phyloP scores from a whole-genome alignment of 2,797 vertebrate genomes.

The Caiman crocodilus region DNA sequence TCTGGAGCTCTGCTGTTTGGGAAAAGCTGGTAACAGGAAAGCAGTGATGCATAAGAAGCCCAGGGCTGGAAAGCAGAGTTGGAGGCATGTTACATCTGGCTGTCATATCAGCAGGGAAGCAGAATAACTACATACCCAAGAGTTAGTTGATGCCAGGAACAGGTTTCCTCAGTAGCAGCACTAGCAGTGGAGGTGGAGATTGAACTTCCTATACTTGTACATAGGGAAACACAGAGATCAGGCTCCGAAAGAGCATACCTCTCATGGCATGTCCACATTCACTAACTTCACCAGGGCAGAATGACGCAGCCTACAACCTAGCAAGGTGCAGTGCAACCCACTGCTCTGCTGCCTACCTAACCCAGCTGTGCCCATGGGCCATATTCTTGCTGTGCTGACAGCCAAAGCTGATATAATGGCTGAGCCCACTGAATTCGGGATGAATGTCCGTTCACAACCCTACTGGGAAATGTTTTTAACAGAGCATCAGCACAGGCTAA shows the following conservation, averaged over 20 bases:
- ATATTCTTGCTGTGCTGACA: neutral
- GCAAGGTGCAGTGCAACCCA: neutral
- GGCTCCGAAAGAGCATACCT: neutral
- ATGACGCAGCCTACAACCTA: neutral
- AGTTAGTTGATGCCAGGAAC: neutral
- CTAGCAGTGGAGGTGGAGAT: neutral
- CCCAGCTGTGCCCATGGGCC: neutral
- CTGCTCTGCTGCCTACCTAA: neutral
- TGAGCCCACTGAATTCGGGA: neutral
- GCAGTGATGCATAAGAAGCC: too few relatives aligned
- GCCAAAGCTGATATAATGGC: neutral
- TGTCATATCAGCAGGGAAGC: neutral
- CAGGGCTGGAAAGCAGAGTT: too few relatives aligned
- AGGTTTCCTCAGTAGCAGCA: neutral
- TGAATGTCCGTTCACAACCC: neutral
- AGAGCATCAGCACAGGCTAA: neutral
- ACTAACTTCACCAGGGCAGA: neutral
- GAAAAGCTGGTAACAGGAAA: neutral
- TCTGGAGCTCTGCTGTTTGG: neutral
- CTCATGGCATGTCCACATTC: neutral
- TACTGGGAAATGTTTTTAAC: neutral
- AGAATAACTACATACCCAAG: neutral
- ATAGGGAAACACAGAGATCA: neutral
- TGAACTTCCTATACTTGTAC: neutral
- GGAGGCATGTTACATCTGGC: too few relatives aligned